Evolutionary conservation across 1,140 invertebrate genomes (phyloP), one percentile per base, ranked within the genome.

Genomic region (Neotoxoptera formosana): DNA sequence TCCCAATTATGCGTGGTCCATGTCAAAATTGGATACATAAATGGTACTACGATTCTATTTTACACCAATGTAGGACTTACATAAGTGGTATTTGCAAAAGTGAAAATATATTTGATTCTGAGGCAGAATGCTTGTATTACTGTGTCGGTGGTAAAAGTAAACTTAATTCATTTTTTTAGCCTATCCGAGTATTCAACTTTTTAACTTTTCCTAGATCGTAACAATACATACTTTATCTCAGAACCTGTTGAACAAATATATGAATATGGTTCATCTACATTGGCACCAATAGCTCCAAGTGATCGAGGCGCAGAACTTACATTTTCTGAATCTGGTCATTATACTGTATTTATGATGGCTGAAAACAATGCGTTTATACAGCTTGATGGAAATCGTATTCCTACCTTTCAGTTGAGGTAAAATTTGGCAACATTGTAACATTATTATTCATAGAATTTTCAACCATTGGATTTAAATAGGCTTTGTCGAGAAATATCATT

Each of bases 301-400:
- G 96, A 97, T 94, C 95, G 97, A 94, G 97, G 97, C 30, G 96
- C 97, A 94, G 96, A 97, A 95, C 95, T 98, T 41, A 98, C 97
- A 2, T 98, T 98, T 95, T 97, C 97, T 94, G 97, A 98, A 95
- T 97, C 97, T 36, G 97, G 97, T 4, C 96, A 97, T 94, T 96
- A 97, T 94, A 96, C 96, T 94, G 97, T 97, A 30, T 98, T 98
- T 95, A 98, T 98, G 96, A 98, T 98, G 95, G 97, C 97, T 17
- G 97, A 98, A 95, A 97, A 97, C 93, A 98, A 98, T 94, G 98
- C 97, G 6, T 98, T 97, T 95, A 98, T 98, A 95, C 98, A 98
- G 95, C 96, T 98, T 30, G 97, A 98, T 95, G 97, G 97, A 20
- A 97, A 97, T 94, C 97, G 97, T 94, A 98, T 98, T 94, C 97